Evolutionary conservation across 2,797 vertebrate species (phyloP).

Genomic region (Enteromius thamalakanensis): DNA sequence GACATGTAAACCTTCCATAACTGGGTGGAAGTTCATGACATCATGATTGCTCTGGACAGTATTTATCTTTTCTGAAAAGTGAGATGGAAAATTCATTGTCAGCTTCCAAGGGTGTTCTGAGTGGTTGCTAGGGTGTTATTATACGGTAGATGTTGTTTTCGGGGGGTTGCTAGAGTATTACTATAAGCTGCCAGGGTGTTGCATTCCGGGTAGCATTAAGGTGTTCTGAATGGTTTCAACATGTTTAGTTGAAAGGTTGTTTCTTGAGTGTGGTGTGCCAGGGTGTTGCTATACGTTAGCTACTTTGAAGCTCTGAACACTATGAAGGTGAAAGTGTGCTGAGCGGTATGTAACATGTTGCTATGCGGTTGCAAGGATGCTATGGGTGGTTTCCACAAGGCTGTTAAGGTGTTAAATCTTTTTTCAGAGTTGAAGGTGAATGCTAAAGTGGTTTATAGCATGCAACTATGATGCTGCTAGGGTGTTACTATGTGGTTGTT

Average conservation of each 20-base stretch:
- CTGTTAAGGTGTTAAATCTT: too few relatives aligned
- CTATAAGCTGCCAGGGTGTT: not conserved
- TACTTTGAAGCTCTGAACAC: not conserved
- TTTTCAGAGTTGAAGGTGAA: not conserved
- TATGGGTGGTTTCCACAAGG: too few relatives aligned
- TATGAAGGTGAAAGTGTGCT: too few relatives aligned
- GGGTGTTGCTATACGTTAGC: not conserved
- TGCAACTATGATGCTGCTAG: too few relatives aligned
- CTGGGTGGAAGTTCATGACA: not conserved
- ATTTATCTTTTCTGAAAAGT: not conserved
- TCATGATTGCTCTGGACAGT: not conserved
- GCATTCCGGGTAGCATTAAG: not conserved
- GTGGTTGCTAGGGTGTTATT: not conserved
- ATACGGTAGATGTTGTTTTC: not conserved
- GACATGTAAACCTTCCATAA: constrained; percentile 13
- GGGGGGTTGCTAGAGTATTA: not conserved
- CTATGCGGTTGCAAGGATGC: too few relatives aligned
- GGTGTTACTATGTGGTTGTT: not conserved
- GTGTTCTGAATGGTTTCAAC: not conserved
- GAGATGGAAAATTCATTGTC: not conserved
- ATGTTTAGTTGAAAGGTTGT: not conserved
- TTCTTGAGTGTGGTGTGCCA: not conserved
- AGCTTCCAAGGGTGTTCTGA: not conserved
- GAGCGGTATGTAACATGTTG: too few relatives aligned
- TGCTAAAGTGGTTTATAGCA: not conserved